Conservation (phyloP, 2,113 vertebrate species). For the Etheostoma cragini region DNA sequence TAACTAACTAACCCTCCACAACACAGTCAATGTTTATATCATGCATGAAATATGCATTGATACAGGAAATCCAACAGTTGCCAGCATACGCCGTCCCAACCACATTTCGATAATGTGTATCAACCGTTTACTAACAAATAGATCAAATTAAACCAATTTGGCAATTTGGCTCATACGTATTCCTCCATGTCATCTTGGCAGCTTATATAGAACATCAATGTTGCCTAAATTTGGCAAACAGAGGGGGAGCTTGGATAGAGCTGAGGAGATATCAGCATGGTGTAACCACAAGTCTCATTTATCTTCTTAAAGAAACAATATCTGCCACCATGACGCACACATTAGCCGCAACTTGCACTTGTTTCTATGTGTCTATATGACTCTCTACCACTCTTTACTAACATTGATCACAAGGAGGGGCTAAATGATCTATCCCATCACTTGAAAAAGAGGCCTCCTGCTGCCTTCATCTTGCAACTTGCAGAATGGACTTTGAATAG, state of each 20-base stretch:
- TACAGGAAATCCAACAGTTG: neutral
- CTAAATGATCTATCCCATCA: no score
- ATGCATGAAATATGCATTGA: constrained; percentile 1
- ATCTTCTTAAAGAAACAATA: neutral
- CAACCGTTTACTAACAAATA: neutral
- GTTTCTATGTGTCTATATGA: no score
- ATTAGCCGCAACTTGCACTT: neutral
- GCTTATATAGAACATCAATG: constrained; percentile 4
- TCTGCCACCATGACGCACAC: neutral
- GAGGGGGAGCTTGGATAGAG: neutral
- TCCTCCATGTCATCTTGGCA: neutral
- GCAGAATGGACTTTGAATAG: no score
- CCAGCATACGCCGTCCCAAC: neutral
- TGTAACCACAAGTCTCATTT: no score
- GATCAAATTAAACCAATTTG: neutral
- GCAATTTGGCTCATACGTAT: neutral
- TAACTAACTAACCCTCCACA: neutral
- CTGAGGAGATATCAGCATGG: no score
- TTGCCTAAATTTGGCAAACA: neutral
- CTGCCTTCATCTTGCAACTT: no score
- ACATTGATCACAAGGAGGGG: no score
- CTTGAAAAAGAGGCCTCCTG: no score
- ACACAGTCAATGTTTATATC: neutral
- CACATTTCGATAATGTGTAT: neutral
- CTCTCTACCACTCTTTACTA: no score